Evolutionary conservation across 2,797 vertebrate genomes (phyloP).

Genomic region (Lycodopsis pacificus): DNA sequence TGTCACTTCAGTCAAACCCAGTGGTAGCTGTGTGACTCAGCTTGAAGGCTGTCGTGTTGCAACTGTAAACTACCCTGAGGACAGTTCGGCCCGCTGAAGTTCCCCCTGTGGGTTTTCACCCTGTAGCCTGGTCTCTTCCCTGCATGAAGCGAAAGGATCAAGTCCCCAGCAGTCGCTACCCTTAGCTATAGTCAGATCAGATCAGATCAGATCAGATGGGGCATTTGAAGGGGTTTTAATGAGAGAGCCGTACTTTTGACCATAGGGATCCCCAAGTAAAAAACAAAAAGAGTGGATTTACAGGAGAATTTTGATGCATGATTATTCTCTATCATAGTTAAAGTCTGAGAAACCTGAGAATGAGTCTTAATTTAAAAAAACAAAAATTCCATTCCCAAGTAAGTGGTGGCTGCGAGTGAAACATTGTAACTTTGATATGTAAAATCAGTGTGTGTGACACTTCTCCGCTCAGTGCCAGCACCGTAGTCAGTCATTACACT

Average conservation of each 20-base stretch:
- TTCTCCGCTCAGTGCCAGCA: constrained; percentile 53
- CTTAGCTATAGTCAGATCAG: neutral
- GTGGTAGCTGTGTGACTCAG: constrained; percentile 53
- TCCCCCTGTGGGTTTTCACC: constrained; percentile 68
- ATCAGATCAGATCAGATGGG: constrained; percentile 27
- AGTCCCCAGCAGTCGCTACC: neutral
- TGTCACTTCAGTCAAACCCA: constrained; percentile 42
- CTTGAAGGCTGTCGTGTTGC: constrained; percentile 33
- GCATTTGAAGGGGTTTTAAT: constrained; percentile 59
- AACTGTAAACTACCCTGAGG: constrained; percentile 61
- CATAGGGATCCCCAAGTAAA: neutral
- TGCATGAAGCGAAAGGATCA: constrained; percentile 52
- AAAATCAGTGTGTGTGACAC: constrained; percentile 67
- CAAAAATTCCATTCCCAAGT: neutral
- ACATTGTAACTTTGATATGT: constrained; percentile 21
- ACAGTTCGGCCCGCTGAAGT: constrained; percentile 63
- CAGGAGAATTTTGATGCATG: neutral
- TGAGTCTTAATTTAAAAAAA: neutral
- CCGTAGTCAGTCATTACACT: constrained; percentile 71
- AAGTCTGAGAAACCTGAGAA: neutral
- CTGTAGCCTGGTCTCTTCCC: constrained; percentile 20
- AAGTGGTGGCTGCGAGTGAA: constrained; percentile 24
- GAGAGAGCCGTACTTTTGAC: neutral
- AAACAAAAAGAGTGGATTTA: neutral
- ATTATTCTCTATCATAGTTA: neutral